Evolutionary conservation across 1,140 invertebrate species (phyloP), one percentile per base, ranked within the genome.

Genomic region (Thaumetopoea pityocampa): DNA sequence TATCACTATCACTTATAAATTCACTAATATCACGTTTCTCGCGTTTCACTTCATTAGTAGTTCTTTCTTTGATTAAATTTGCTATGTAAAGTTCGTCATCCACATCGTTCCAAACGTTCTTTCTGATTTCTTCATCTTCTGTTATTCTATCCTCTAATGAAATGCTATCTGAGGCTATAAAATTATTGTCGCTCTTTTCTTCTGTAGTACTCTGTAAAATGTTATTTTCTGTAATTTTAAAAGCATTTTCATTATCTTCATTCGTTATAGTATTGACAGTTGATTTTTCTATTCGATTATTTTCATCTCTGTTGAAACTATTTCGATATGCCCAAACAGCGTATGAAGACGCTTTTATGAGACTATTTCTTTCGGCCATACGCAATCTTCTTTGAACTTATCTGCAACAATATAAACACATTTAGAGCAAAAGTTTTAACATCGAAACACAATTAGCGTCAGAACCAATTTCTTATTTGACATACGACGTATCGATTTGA

Each of bases 41-140:
- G 51, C 77, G 67, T 40, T 63, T 70, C 60, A 65, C 68, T 67
- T 68, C 74, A 76, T 81, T 48, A 67, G 78, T 64, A 78, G 72
- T 78, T 44, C 77, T 79, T 35, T 62, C 45, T 65, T 78, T 73
- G 34, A 83, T 72, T 45, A 83, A 33, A 55, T 80, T 65, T 37
- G 71, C 66, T 77, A 81, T 84, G 67, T 84, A 84, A 46, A 74
- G 66, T 72, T 80, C 80, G 50, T 81, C 77, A 35, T 83, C 79
- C 42, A 83, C 61, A 51, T 83, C 79, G 49, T 66, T 72, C 79
- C 79, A 81, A 35, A 83, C 79, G 44, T 76, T 71, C 44, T 62
- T 78, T 50, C 74, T 79, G 57, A 83, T 45, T 52, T 70, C 68
- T 14, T 78, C 72, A 54, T 68, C 60, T 51, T 71, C 63, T 46